These are phyloP conservation scores for Centropristis striata DNA, from an alignment of 2,113 vertebrate genomes.

Conservation along the genomic window DNA sequence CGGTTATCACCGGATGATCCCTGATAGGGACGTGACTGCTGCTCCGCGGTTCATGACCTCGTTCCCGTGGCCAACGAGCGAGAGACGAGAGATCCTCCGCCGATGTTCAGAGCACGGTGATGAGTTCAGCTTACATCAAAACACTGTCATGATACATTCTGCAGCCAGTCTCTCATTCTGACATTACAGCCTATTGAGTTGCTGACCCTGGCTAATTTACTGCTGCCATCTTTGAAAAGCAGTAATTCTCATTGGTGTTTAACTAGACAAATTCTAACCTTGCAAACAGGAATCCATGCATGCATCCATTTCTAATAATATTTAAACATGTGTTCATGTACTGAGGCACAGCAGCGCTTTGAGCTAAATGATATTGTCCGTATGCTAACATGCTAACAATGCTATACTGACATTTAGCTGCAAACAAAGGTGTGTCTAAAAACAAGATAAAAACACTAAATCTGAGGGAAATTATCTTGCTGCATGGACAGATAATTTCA, in stretches of 20 bases:
- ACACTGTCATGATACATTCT: constrained; percentile 31
- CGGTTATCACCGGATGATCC: constrained; percentile 68
- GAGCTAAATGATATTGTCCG: background rate
- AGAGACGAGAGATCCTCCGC: constrained; percentile 48
- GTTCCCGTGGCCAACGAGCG: constrained; percentile 33
- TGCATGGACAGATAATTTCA: no score
- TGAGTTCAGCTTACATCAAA: constrained; percentile 43
- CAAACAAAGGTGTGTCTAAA: no score
- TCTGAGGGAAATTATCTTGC: no score
- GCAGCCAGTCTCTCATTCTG: constrained; percentile 18
- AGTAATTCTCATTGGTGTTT: background rate
- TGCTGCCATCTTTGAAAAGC: constrained; percentile 8
- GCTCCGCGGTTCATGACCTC: constrained; percentile 51
- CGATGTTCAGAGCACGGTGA: constrained; percentile 32
- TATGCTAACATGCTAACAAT: background rate
- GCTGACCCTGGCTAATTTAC: constrained; percentile 17
- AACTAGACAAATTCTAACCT: background rate
- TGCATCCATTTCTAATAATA: background rate
- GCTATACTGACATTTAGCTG: background rate
- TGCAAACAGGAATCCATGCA: background rate
- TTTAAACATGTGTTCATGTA: background rate
- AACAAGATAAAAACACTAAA: no score
- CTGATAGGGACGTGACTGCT: constrained; percentile 63
- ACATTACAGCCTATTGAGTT: constrained; percentile 19
- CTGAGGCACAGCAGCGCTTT: background rate